phyloP scores from a whole-genome alignment of 23 tunicate species.

The Halocynthia aurantium region DNA sequence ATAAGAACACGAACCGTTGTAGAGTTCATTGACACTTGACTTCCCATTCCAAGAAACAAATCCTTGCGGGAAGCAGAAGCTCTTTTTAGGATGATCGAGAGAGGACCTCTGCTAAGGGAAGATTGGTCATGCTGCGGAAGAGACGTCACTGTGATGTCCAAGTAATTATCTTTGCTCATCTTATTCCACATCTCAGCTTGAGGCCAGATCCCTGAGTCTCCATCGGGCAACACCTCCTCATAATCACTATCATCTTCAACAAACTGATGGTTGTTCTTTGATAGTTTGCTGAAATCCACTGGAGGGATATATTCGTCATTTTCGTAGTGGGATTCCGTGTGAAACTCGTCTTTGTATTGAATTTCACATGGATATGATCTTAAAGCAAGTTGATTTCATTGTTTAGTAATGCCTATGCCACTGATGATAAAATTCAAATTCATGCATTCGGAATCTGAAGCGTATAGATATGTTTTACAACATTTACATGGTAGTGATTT shows the following conservation, averaged over 20 bases:
- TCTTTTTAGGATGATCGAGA: conserved; percentile 6
- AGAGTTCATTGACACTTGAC: conserved; percentile 20
- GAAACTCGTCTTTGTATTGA: conserved; percentile 8
- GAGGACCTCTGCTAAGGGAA: neutral
- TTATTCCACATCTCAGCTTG: conserved; percentile 11
- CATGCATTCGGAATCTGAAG: too few species aligned
- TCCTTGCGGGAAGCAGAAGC: conserved; percentile 19
- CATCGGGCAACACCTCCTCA: neutral
- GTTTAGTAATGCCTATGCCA: too few species aligned
- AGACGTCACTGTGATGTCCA: conserved; percentile 19
- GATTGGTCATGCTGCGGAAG: conserved; percentile 16
- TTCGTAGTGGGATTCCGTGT: neutral
- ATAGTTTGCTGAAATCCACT: conserved; percentile 8
- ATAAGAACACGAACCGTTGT: neutral
- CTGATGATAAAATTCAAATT: too few species aligned
- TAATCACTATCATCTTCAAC: conserved; percentile 21
- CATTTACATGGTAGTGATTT: too few species aligned
- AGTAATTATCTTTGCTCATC: neutral
- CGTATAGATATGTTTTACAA: too few species aligned
- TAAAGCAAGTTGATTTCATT: neutral
- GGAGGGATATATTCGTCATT: conserved; percentile 7
- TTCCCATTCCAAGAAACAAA: conserved; percentile 15
- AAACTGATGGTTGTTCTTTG: conserved; percentile 10
- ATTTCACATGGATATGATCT: conserved; percentile 27
- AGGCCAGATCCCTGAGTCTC: conserved; percentile 24